A percentile compares a stretch with the other conserved stretches of the same genome.
phyloP scores from a whole-genome alignment of 2,888 invertebrate species.

The Abrostola tripartita region DNA sequence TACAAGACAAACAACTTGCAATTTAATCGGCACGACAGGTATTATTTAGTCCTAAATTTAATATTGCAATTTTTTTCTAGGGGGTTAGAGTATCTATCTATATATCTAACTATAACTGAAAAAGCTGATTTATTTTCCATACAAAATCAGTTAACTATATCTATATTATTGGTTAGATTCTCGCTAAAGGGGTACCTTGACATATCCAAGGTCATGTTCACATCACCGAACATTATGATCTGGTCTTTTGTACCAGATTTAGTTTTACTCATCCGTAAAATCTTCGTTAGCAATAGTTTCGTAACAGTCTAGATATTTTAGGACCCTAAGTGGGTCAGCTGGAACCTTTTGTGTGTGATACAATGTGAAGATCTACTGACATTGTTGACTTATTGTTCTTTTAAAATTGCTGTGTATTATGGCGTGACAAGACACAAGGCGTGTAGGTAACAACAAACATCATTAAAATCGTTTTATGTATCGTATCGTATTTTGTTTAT shows the following conservation, averaged over 20 bases:
- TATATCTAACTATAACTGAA: no score
- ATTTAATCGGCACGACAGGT: no score
- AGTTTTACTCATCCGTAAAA: constrained; percentile 29
- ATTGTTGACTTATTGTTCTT: constrained; percentile 41
- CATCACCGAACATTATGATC: constrained; percentile 10
- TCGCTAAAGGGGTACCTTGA: constrained; percentile 17
- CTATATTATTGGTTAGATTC: background rate
- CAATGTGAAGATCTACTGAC: constrained; percentile 48
- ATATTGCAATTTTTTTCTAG: no score
- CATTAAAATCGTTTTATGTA: no score
- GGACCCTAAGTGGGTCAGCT: constrained; percentile 60
- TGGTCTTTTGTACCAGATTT: constrained; percentile 8
- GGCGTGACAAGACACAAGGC: background rate
- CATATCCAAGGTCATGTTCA: constrained; percentile 14
- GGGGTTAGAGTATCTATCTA: no score
- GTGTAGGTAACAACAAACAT: background rate
- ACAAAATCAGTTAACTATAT: background rate
- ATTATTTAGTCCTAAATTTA: no score
- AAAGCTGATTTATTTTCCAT: no score
- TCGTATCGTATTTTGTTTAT: no score
- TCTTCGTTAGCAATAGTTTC: constrained; percentile 53
- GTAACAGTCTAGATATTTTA: constrained; percentile 53
- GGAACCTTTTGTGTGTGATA: constrained; percentile 66
- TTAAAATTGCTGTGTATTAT: constrained; percentile 8
- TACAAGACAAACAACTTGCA: no score